These are phyloP conservation scores for Platerodrilus igneus DNA, from an alignment of 2,888 invertebrate species.

Conservation along the genomic window DNA sequence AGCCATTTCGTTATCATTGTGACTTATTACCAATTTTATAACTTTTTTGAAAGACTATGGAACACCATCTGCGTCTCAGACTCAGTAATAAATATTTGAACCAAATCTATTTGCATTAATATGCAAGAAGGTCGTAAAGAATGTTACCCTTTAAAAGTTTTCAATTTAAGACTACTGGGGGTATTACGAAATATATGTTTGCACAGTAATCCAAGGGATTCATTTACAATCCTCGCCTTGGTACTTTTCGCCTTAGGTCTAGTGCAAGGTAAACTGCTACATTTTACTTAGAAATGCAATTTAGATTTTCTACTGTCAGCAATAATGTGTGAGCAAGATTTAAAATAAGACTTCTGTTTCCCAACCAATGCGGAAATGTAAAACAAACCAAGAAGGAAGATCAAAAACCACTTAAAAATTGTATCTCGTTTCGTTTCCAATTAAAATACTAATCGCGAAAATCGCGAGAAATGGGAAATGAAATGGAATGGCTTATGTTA, in stretches of 20 bases:
- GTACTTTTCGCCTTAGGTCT: no score
- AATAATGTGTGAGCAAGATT: no score
- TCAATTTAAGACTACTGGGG: conserved; percentile 10
- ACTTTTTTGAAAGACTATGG: conserved; percentile 34
- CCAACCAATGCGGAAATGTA: background rate
- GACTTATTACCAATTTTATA: conserved; percentile 40
- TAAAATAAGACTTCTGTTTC: no score
- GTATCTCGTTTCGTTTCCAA: conserved; percentile 32
- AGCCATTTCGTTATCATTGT: conserved; percentile 40
- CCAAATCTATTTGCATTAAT: conserved; percentile 39
- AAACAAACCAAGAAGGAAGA: conserved; percentile 19
- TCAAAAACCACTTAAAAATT: conserved; percentile 36
- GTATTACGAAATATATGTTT: conserved; percentile 13
- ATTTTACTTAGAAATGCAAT: no score
- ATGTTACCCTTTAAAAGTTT: conserved; percentile 14
- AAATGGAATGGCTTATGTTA: conserved; percentile 18
- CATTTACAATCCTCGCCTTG: no score
- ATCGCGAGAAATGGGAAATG: conserved; percentile 16
- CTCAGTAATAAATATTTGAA: conserved; percentile 43
- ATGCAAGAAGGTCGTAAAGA: conserved; percentile 28
- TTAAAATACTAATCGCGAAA: conserved; percentile 26
- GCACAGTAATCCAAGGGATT: no score
- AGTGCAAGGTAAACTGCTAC: no score
- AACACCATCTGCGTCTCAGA: conserved; percentile 44
- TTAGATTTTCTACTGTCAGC: no score